These are phyloP conservation scores for Oedothorax gibbosus DNA, from an alignment of 1,140 invertebrate species.

Conservation along the genomic window DNA sequence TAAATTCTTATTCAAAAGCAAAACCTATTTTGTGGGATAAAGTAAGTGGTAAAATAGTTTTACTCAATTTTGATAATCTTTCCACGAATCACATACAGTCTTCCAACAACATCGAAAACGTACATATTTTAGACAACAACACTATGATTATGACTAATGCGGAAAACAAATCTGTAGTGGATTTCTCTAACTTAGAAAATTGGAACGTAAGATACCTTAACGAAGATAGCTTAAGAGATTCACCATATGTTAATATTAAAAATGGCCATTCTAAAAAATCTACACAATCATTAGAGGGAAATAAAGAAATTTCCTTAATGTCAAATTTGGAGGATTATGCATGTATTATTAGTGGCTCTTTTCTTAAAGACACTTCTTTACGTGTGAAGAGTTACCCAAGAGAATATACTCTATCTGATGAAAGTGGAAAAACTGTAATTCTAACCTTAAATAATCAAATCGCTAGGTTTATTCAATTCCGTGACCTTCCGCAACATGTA, in stretches of 20 bases:
- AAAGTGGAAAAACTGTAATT: constrained; percentile 16
- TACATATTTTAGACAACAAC: constrained; percentile 13
- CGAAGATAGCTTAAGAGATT: background rate
- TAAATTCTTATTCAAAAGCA: constrained; percentile 32
- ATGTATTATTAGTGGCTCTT: constrained; percentile 18
- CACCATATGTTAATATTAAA: background rate
- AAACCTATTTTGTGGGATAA: constrained; percentile 24
- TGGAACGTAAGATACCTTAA: constrained; percentile 31
- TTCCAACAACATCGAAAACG: constrained; percentile 27
- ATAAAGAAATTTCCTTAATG: constrained; percentile 3
- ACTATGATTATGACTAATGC: constrained; percentile 12
- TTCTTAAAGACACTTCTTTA: constrained; percentile 10
- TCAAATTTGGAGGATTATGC: constrained; percentile 40
- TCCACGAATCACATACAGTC: background rate
- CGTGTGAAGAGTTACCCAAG: constrained; percentile 18
- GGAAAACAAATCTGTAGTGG: constrained; percentile 21
- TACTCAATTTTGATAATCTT: constrained; percentile 31
- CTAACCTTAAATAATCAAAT: constrained; percentile 11
- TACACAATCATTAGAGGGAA: background rate
- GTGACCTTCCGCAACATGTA: background rate
- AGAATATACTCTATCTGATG: background rate
- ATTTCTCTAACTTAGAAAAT: constrained; percentile 16
- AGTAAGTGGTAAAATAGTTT: constrained; percentile 7
- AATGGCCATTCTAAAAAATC: background rate
- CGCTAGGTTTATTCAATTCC: constrained; percentile 17